phyloP scores from a whole-genome alignment of 2,888 invertebrate species.

The Therioaphis trifolii region DNA sequence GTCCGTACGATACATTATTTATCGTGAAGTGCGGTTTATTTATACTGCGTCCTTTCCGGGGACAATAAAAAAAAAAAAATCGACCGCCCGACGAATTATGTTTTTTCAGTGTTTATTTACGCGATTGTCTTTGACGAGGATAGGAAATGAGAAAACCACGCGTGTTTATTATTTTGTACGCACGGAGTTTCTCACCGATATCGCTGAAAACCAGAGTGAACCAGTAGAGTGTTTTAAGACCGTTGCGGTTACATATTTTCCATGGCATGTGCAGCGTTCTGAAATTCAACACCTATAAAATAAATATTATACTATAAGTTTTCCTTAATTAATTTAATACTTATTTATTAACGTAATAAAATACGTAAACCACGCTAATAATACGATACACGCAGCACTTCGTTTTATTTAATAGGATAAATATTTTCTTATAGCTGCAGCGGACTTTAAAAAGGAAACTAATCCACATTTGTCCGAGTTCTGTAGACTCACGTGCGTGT shows the following conservation, averaged over 20 bases:
- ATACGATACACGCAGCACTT: background rate
- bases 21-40: background rate
- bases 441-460: background rate
- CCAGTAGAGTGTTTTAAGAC: slow-evolving; percentile 21
- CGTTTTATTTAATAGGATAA: slow-evolving; percentile 1
- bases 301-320: slow-evolving; percentile 16
- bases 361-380: slow-evolving; percentile 23
- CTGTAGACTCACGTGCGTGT: no score
- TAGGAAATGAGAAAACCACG: slow-evolving; percentile 22
- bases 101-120: background rate
- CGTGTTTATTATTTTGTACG: background rate
- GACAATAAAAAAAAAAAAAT: background rate
- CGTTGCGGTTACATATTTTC: slow-evolving; percentile 38
- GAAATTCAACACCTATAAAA: slow-evolving; percentile 29
- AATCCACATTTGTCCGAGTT: slow-evolving; percentile 24
- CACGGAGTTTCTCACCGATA: slow-evolving; percentile 52
- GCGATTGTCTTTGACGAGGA: background rate
- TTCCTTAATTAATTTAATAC: slow-evolving; percentile 54
- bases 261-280: background rate
- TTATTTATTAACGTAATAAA: slow-evolving; percentile 38
- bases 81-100: background rate
- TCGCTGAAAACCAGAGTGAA: slow-evolving; percentile 51
- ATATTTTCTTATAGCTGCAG: slow-evolving; percentile 10
- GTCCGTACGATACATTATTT: background rate
- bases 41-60: background rate